Evolutionary conservation across 2,113 vertebrate species (phyloP).

Genomic region (Hyperoodon ampullatus): DNA sequence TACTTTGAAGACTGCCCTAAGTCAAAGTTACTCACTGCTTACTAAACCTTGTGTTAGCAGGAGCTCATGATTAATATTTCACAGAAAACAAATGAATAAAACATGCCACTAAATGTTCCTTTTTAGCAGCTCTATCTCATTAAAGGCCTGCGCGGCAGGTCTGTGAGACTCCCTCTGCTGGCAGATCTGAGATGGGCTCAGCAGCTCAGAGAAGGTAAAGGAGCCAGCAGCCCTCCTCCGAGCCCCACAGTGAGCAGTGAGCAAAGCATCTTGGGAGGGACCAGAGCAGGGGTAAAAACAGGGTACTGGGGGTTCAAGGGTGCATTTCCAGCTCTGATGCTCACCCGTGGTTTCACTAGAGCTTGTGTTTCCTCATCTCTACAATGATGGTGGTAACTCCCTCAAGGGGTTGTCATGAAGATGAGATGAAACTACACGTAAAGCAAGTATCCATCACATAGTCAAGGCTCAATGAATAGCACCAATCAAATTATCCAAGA

Average conservation of each 20-base stretch:
- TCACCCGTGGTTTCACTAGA: background rate
- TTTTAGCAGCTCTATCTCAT: background rate
- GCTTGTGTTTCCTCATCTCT: background rate
- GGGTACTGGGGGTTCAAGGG: background rate
- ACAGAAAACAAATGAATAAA: constrained; percentile 38
- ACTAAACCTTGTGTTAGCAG: background rate
- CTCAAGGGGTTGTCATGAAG: background rate
- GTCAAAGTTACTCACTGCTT: background rate
- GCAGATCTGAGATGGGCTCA: background rate
- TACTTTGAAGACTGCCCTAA: background rate
- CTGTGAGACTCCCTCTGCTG: background rate
- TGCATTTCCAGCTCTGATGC: background rate
- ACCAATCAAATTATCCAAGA: background rate
- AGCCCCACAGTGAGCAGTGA: no score
- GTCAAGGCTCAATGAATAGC: background rate
- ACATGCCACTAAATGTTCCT: background rate
- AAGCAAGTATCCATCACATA: background rate
- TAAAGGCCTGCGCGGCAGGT: background rate
- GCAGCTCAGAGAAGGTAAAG: background rate
- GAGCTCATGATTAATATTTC: background rate
- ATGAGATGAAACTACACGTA: background rate
- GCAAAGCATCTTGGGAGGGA: background rate
- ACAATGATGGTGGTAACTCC: background rate
- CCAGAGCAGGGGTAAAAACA: background rate
- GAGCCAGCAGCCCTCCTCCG: background rate